These are phyloP conservation scores for Caenorhabditis remanei DNA, from an alignment of 1,140 invertebrate species.

Conservation along the genomic window DNA sequence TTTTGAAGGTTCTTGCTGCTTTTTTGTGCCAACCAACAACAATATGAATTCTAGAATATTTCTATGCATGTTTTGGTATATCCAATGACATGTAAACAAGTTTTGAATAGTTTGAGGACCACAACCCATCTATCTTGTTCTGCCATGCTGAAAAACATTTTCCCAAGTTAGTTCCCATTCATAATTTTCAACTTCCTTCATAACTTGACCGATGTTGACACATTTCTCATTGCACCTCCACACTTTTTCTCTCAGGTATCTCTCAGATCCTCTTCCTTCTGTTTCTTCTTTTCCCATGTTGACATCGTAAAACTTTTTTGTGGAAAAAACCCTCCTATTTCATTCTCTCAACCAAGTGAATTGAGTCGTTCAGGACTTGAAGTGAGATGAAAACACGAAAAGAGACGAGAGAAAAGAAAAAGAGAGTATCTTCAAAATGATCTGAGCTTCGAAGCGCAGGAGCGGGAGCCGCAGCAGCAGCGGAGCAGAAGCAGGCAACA, in stretches of 20 bases:
- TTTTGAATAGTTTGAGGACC: neutral
- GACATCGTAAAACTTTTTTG: constrained; percentile 44
- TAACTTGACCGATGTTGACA: neutral
- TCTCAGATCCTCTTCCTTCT: neutral
- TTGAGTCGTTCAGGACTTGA: constrained; percentile 31
- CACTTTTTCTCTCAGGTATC: neutral
- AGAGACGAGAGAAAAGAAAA: constrained; percentile 12
- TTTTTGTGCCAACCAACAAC: too few species aligned
- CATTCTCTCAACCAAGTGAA: constrained; percentile 11
- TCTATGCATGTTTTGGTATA: neutral
- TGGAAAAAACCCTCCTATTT: constrained; percentile 32
- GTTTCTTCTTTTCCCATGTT: constrained; percentile 21
- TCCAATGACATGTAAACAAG: constrained; percentile 8
- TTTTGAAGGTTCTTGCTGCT: too few species aligned
- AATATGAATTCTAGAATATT: too few species aligned
- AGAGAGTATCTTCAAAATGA: constrained; percentile 50
- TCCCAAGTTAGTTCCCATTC: too few species aligned
- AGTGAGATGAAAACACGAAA: neutral
- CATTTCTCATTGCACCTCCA: neutral
- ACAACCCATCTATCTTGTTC: neutral
- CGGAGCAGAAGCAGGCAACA: neutral
- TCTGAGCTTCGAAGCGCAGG: neutral
- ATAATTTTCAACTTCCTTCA: neutral
- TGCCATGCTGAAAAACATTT: neutral
- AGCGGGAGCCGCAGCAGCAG: neutral